Conservation (phyloP, 2,888 invertebrate genomes). For the Therioaphis trifolii region DNA sequence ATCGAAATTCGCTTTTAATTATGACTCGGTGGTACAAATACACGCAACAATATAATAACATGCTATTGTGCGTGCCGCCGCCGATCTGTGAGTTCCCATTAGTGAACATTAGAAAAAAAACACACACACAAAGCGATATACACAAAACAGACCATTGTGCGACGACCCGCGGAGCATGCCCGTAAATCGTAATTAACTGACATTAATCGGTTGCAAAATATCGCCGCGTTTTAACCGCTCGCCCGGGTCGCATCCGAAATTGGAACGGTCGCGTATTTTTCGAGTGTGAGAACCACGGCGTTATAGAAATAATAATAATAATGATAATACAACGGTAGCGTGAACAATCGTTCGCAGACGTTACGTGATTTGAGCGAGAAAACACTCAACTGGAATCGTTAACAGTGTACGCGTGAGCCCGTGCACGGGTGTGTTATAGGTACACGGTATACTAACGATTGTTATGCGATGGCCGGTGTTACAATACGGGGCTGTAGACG, state of each 20-base stretch:
- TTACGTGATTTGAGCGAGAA: constrained; percentile 19
- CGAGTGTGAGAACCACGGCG: constrained; percentile 18
- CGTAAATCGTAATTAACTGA: constrained; percentile 26
- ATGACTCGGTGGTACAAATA: neutral
- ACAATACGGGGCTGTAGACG: neutral
- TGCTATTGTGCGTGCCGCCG: neutral
- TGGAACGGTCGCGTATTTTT: constrained; percentile 14
- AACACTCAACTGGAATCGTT: neutral
- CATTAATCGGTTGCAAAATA: constrained; percentile 59
- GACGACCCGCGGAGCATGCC: neutral
- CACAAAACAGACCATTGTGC: neutral
- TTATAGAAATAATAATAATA: neutral
- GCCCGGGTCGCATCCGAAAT: constrained; percentile 34
- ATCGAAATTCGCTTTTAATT: constrained; percentile 27
- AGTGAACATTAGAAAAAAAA: neutral
- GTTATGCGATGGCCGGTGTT: neutral
- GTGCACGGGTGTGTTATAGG: neutral
- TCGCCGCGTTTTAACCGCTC: neutral
- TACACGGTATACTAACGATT: neutral
- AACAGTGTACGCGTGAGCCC: neutral
- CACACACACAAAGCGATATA: neutral
- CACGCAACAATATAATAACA: constrained; percentile 13
- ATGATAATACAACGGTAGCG: neutral
- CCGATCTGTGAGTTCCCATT: constrained; percentile 3
- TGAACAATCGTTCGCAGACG: constrained; percentile 40